Evolutionary conservation across 23 tunicate species (phyloP).

Genomic region (Oikopleura dioica): DNA sequence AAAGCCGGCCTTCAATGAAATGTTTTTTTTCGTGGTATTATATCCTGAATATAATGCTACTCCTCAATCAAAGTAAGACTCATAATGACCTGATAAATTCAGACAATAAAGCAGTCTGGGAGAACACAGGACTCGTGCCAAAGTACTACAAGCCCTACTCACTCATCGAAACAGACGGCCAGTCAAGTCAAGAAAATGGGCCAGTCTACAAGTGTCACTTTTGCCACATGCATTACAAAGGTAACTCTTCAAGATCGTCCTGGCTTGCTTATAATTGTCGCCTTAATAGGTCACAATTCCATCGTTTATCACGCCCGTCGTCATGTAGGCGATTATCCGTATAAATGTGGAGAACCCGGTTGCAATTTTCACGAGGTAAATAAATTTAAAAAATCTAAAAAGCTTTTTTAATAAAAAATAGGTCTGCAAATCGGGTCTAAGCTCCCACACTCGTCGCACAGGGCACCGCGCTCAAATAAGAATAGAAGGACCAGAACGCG

Average conservation of each 20-base stretch:
- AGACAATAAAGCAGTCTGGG: constrained; percentile 7
- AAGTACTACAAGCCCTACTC: constrained; percentile 7
- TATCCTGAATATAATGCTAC: too few relatives aligned
- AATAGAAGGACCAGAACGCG: not conserved
- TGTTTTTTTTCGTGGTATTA: too few relatives aligned
- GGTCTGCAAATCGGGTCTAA: constrained; percentile 11
- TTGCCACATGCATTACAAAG: not conserved
- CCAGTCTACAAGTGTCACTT: not conserved
- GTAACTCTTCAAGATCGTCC: too few relatives aligned
- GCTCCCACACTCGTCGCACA: constrained; percentile 6
- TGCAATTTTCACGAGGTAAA: not conserved
- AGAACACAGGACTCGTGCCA: not conserved
- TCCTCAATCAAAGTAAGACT: too few relatives aligned
- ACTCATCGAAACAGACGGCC: constrained; percentile 5
- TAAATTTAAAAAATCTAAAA: not conserved
- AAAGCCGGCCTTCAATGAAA: too few relatives aligned
- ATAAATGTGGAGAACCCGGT: not conserved
- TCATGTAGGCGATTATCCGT: constrained; percentile 6
- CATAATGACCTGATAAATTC: too few relatives aligned
- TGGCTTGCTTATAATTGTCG: too few relatives aligned
- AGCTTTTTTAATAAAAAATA: too few relatives aligned
- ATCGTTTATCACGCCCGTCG: not conserved
- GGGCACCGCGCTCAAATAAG: not conserved
- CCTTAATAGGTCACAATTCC: not conserved
- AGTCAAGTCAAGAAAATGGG: not conserved